phyloP scores from a whole-genome alignment of 2,888 invertebrate genomes.

The Coelogynopora nodosa region DNA sequence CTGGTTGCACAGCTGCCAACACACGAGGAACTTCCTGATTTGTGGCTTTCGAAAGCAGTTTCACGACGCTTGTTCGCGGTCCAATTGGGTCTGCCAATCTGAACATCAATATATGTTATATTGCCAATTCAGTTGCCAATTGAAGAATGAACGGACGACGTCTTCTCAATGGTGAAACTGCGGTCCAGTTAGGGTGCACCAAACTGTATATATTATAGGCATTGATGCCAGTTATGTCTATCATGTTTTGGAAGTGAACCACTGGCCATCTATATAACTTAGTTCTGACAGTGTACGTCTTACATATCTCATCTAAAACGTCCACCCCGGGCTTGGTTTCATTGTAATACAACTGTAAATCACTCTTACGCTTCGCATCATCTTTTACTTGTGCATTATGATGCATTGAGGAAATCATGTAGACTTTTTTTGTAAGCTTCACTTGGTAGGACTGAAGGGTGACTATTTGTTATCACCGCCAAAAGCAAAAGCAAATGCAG shows the following conservation, averaged over 20 bases:
- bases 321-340: conserved; percentile 26
- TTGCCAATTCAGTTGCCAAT: conserved; percentile 36
- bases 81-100: conserved; percentile 24
- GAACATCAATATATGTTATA: conserved; percentile 22
- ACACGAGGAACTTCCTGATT: conserved; percentile 14
- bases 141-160: conserved; percentile 30
- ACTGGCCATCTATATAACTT: conserved; percentile 29
- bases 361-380: conserved; percentile 20
- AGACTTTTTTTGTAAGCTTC: background rate
- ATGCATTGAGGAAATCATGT: conserved; percentile 38
- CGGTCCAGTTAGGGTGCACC: conserved; percentile 32
- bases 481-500: conserved; percentile 21
- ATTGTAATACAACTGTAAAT: conserved; percentile 35
- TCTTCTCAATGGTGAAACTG: conserved; percentile 18
- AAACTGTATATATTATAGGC: conserved; percentile 5
- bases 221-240: conserved; percentile 24
- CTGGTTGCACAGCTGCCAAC: conserved; percentile 9
- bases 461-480: conserved; percentile 12
- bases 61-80: conserved; percentile 26
- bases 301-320: conserved; percentile 23
- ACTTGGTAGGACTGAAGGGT: conserved; percentile 32
- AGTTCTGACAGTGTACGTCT: conserved; percentile 22
- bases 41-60: conserved; percentile 31
- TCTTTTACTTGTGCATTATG: conserved; percentile 16
- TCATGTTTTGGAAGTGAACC: conserved; percentile 32